Conservation (phyloP, 2,113 vertebrate species). For the Platycercus adscitus region DNA sequence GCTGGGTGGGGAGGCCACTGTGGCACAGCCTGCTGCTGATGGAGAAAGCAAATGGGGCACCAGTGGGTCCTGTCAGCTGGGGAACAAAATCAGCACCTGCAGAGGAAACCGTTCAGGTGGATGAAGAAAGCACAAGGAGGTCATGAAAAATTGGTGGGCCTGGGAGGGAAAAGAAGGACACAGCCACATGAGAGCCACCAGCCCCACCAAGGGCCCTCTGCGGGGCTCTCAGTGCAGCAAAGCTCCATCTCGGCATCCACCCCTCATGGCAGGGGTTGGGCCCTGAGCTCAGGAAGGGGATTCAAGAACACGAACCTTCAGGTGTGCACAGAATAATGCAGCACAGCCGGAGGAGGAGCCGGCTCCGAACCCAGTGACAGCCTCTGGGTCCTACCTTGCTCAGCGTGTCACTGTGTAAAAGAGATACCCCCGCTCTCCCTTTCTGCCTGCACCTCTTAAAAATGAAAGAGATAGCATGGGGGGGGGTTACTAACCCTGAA, state of each 20-base stretch:
- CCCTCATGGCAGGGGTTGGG: neutral
- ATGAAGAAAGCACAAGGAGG: neutral
- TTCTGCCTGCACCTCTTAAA: neutral
- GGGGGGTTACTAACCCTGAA: constrained; percentile 5
- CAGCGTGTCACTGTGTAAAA: constrained; percentile 27
- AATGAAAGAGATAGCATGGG: accelerated
- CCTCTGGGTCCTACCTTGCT: neutral
- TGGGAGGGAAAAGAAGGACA: neutral
- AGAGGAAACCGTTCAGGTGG: neutral
- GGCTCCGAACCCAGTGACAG: neutral
- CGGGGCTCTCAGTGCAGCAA: neutral
- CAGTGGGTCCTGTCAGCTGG: neutral
- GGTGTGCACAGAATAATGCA: neutral
- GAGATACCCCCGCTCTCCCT: neutral
- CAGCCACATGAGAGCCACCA: neutral
- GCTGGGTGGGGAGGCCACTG: neutral
- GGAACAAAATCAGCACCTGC: constrained; percentile 1
- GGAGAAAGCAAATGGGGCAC: neutral
- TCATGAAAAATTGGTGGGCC: constrained; percentile 18
- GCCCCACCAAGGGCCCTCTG: neutral
- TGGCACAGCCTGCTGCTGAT: neutral
- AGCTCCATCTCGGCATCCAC: neutral
- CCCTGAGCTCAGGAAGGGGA: neutral
- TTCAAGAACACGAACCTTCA: neutral
- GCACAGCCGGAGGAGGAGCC: neutral